Conservation (phyloP, 2,113 vertebrate genomes). For the Tragelaphus scriptus region DNA sequence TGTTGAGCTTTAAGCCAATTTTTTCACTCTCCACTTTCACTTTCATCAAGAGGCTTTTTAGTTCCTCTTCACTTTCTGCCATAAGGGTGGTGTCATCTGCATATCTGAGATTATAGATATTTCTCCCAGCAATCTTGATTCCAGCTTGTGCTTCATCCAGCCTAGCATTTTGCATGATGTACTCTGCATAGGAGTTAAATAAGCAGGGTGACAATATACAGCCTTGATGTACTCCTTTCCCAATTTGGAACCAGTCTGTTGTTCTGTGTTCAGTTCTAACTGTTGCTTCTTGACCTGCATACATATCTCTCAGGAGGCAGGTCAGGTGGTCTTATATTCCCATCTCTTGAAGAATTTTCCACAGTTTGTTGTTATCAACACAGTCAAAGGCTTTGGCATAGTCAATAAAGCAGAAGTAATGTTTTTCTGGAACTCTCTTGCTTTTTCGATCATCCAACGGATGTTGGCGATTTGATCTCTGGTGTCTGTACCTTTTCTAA, state of each 20-base stretch:
- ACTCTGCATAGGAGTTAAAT: background rate
- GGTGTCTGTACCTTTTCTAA: background rate
- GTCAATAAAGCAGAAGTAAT: background rate
- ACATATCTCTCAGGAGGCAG: background rate
- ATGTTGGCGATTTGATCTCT: background rate
- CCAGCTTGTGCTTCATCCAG: background rate
- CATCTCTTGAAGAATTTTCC: background rate
- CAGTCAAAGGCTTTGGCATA: accelerated
- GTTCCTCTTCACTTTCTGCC: background rate
- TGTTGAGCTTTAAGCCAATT: background rate
- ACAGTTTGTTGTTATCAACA: background rate
- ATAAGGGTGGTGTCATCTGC: background rate
- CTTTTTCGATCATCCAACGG: background rate
- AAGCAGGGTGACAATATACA: background rate
- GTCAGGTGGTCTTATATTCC: background rate
- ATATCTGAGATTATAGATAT: background rate
- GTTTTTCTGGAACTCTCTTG: background rate
- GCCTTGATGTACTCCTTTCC: background rate
- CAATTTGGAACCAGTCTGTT: background rate
- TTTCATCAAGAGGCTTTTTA: background rate
- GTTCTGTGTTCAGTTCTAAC: background rate
- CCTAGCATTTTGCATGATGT: background rate
- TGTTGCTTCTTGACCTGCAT: background rate
- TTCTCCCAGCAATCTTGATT: background rate
- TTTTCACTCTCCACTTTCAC: background rate